Percentiles rank a stretch among this genome's conserved stretches.
Evolutionary conservation across 2,113 vertebrate genomes (phyloP).

Genomic region (Xiphophorus couchianus): DNA sequence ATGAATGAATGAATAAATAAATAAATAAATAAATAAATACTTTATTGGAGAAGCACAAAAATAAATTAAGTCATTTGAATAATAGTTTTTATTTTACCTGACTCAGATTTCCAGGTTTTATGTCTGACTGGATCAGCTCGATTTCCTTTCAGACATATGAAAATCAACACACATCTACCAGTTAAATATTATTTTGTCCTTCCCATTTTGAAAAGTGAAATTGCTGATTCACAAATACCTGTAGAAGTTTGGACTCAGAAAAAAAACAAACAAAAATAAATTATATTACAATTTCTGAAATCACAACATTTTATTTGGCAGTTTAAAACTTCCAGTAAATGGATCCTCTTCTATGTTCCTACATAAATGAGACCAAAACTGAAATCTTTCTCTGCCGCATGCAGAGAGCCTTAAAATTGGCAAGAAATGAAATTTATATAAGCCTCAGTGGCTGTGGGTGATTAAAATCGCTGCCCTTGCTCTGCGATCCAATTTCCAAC

Average conservation of each 20-base stretch:
- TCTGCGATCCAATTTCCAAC: constrained; percentile 66
- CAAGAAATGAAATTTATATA: constrained; percentile 4
- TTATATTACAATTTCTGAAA: background rate
- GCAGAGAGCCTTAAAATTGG: background rate
- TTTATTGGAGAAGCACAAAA: background rate
- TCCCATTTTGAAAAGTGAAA: too few species aligned
- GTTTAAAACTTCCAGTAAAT: too few species aligned
- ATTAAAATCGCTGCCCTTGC: constrained; percentile 67
- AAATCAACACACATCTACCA: too few species aligned
- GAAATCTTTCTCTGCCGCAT: background rate
- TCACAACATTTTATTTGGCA: background rate
- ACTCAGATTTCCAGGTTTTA: background rate
- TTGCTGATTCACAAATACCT: too few species aligned
- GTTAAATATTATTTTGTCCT: too few species aligned
- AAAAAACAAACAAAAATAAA: too few species aligned
- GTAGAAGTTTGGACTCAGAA: too few species aligned
- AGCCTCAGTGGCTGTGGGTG: constrained; percentile 7
- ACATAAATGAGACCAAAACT: background rate
- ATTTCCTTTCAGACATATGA: too few species aligned
- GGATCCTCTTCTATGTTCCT: too few species aligned
- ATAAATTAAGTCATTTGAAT: background rate
- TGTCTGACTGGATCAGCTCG: too few species aligned
- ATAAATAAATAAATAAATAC: background rate
- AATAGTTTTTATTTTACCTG: background rate
- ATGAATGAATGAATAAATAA: too few species aligned